A percentile compares a stretch with the other conserved stretches of the same genome.
phyloP scores from a whole-genome alignment of 2,113 vertebrate genomes.

The Lagenorhynchus albirostris region DNA sequence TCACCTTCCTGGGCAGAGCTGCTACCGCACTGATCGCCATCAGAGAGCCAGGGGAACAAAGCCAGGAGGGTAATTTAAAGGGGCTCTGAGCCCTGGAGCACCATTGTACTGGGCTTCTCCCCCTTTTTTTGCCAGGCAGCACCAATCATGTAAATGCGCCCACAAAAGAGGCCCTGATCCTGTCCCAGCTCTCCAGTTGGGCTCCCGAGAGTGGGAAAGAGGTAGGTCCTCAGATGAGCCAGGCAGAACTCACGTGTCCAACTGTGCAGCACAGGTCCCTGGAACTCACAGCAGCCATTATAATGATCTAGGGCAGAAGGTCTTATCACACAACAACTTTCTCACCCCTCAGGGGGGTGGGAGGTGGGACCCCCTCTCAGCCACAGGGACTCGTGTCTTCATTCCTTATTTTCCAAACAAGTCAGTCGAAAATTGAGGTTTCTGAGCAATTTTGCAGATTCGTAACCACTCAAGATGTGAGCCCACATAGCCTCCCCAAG shows the following conservation, averaged over 20 bases:
- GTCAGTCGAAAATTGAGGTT: conserved; percentile 75
- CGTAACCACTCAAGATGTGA: conserved; percentile 58
- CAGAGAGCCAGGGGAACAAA: conserved; percentile 69
- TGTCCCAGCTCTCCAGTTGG: conserved; percentile 59
- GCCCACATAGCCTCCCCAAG: conserved; percentile 15
- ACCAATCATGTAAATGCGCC: conserved; percentile 76
- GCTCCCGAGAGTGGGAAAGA: conserved; percentile 45
- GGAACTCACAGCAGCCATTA: conserved; percentile 75
- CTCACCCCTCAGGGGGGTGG: conserved; percentile 11
- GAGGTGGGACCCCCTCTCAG: conserved; percentile 66
- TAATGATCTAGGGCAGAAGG: conserved; percentile 80
- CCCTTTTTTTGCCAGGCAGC: conserved; percentile 44
- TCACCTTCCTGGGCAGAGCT: conserved; percentile 43
- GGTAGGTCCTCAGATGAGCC: conserved; percentile 37
- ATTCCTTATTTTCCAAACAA: conserved; percentile 78
- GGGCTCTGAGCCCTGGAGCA: conserved; percentile 73
- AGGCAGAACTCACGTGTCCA: conserved; percentile 69
- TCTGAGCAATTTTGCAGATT: conserved; percentile 79
- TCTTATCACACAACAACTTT: conserved; percentile 80
- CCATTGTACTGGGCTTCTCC: conserved; percentile 66
- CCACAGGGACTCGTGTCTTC: conserved; percentile 76
- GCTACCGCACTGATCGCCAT: conserved; percentile 46
- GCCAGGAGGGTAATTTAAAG: conserved; percentile 80
- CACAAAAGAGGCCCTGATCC: conserved; percentile 65
- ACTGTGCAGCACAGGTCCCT: conserved; percentile 51